phyloP scores from a whole-genome alignment of 2,113 vertebrate genomes.

The Poeciliopsis retropinna region DNA sequence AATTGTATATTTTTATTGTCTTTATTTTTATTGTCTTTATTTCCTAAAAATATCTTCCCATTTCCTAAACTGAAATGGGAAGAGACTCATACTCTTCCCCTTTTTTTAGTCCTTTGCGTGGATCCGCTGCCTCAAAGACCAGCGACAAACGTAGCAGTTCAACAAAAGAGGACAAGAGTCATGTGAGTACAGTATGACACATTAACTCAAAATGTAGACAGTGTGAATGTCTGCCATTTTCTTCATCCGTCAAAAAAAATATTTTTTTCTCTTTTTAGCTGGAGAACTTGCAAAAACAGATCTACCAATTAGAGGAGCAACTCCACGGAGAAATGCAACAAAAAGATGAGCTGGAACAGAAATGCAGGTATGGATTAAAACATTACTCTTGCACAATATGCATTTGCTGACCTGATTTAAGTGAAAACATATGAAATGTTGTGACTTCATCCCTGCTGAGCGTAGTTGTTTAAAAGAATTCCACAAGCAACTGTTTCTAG shows the following conservation, averaged over 20 bases:
- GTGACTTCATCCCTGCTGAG: background rate
- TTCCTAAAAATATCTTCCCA: background rate
- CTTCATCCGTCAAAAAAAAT: background rate
- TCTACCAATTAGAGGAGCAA: conserved; percentile 95
- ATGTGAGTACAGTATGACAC: conserved; percentile 79
- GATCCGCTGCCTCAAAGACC: conserved; percentile 78
- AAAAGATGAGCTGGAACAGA: conserved; percentile 98
- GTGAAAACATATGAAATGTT: background rate
- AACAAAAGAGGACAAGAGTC: conserved; percentile 89
- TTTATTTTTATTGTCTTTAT: background rate
- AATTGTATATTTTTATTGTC: background rate
- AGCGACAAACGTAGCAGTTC: conserved; percentile 88
- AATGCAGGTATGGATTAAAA: conserved; percentile 87
- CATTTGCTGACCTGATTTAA: background rate
- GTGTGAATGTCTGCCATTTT: background rate
- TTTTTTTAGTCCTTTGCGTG: conserved; percentile 62
- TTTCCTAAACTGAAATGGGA: background rate
- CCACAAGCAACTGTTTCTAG: background rate
- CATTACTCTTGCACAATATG: background rate
- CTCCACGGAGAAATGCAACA: conserved; percentile 96
- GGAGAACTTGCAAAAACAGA: conserved; percentile 95
- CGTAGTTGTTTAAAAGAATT: background rate
- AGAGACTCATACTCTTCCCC: background rate
- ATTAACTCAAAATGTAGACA: background rate
- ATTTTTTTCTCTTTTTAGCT: conserved; percentile 76